Evolutionary conservation across 2,888 invertebrate genomes (phyloP).

Genomic region (Sepioteuthis lessoniana): DNA sequence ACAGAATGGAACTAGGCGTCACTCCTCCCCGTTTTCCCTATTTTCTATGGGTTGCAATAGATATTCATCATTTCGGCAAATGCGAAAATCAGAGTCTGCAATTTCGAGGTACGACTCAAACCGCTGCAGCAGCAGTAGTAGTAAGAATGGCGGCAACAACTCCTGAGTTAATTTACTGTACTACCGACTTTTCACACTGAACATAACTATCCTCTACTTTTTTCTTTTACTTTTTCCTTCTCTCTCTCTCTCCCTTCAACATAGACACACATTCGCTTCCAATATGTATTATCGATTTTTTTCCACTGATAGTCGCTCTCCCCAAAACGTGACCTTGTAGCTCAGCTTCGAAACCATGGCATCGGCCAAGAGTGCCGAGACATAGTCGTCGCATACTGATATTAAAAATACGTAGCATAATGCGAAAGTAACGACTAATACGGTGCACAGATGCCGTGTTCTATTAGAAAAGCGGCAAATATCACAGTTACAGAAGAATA

Average conservation of each 20-base stretch:
- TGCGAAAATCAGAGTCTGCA: background rate
- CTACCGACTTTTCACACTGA: background rate
- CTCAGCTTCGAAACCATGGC: background rate
- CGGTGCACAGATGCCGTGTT: too few relatives aligned
- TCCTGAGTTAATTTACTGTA: background rate
- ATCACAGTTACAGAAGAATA: too few relatives aligned
- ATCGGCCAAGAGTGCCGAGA: conserved; percentile 2
- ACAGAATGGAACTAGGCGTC: background rate
- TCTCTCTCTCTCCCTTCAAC: background rate
- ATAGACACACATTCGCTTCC: background rate
- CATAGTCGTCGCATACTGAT: background rate
- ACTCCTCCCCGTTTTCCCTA: background rate
- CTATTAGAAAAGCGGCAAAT: too few relatives aligned
- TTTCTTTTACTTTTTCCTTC: too few relatives aligned
- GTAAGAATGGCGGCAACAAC: background rate
- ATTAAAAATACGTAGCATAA: background rate
- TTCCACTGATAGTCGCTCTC: background rate
- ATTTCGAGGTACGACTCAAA: background rate
- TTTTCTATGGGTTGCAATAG: background rate
- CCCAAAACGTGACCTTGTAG: background rate
- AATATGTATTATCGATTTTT: background rate
- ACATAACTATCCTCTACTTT: background rate
- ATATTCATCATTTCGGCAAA: background rate
- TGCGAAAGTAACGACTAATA: too few relatives aligned
- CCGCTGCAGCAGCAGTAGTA: background rate